These are phyloP conservation scores for Vombatus ursinus DNA, from an alignment of 2,113 vertebrate genomes.

Conservation along the genomic window DNA sequence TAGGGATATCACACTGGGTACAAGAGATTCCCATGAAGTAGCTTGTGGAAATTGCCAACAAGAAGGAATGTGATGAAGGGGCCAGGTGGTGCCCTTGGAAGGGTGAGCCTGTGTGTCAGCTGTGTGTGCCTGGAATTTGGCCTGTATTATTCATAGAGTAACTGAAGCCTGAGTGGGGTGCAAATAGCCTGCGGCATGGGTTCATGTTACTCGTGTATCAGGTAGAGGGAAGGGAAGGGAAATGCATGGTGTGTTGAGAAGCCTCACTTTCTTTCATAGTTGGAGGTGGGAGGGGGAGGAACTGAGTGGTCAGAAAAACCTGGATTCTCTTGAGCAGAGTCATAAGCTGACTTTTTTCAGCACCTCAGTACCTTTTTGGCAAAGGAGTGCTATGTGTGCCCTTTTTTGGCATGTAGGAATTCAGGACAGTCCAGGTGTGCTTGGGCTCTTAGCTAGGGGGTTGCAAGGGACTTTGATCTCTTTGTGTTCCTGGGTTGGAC, in stretches of 20 bases:
- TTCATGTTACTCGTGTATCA: constrained; percentile 65
- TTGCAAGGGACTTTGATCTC: constrained; percentile 76
- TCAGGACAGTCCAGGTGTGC: constrained; percentile 56
- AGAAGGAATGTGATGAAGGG: constrained; percentile 22
- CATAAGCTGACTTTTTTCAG: constrained; percentile 36
- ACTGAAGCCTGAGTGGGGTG: constrained; percentile 58
- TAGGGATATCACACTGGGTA: neutral
- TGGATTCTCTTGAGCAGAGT: constrained; percentile 26
- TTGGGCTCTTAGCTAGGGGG: constrained; percentile 19
- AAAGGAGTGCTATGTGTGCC: neutral
- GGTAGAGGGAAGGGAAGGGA: constrained; percentile 53
- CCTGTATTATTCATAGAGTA: constrained; percentile 78
- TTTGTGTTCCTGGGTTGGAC: constrained; percentile 52
- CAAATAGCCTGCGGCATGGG: constrained; percentile 58
- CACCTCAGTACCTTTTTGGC: neutral
- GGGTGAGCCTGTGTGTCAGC: constrained; percentile 41
- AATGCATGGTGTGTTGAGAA: constrained; percentile 35
- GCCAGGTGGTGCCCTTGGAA: constrained; percentile 14
- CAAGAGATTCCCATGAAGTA: constrained; percentile 25
- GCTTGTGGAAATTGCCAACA: neutral
- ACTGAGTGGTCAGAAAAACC: neutral
- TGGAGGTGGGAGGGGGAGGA: neutral
- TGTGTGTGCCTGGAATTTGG: neutral
- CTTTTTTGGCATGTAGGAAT: constrained; percentile 50
- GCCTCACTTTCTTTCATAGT: neutral